phyloP scores from a whole-genome alignment of 1,140 invertebrate genomes.

The Chrysopa pallens region DNA sequence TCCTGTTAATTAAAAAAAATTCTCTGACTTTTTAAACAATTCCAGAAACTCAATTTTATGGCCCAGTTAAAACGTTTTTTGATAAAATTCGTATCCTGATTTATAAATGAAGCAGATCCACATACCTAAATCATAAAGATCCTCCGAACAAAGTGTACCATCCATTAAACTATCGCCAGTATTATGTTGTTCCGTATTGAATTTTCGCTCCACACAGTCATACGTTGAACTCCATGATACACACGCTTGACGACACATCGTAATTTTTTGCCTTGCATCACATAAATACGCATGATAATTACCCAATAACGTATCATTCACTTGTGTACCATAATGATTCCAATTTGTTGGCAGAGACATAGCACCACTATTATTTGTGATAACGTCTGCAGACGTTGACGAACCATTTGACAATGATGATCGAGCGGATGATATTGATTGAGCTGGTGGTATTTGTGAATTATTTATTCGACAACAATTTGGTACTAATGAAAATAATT shows the following conservation, averaged over 20 bases:
- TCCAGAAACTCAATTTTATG: too few relatives aligned
- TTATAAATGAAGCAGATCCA: too few relatives aligned
- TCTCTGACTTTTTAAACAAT: too few relatives aligned
- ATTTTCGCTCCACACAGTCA: conserved; percentile 24
- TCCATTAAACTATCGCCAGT: too few relatives aligned
- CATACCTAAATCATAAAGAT: too few relatives aligned
- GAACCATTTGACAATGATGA: background rate
- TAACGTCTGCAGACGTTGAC: conserved; percentile 6
- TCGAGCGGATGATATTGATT: background rate
- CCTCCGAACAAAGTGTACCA: too few relatives aligned
- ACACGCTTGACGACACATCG: conserved; percentile 51
- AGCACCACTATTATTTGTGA: conserved; percentile 18
- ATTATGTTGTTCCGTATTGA: too few relatives aligned
- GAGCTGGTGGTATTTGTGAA: conserved; percentile 1
- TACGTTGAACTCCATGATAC: conserved; percentile 59
- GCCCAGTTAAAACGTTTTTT: conserved; percentile 10
- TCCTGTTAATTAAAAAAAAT: too few relatives aligned
- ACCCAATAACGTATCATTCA: conserved; percentile 41
- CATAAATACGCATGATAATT: conserved; percentile 70
- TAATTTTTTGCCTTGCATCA: conserved; percentile 61
- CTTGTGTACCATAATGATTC: conserved; percentile 30
- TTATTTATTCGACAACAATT: conserved; percentile 27
- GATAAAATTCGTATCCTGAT: too few relatives aligned
- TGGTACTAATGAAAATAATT: conserved; percentile 67
- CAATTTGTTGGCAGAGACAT: conserved; percentile 23